Percentiles rank a stretch among this genome's conserved stretches.
Conservation (phyloP, 92 coral and sea anemone species). For the Siderastrea radians region DNA sequence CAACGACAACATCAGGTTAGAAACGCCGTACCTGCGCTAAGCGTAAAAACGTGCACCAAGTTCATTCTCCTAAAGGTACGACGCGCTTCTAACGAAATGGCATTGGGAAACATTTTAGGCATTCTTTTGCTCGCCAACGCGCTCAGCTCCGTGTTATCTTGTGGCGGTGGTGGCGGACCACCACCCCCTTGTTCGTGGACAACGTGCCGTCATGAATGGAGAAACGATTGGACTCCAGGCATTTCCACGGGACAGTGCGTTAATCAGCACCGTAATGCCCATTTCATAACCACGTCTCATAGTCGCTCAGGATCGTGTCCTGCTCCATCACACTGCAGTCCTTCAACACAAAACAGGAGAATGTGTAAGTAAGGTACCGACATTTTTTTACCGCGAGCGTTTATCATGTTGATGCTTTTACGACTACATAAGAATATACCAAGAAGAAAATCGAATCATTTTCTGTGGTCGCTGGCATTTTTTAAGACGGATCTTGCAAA, state of each 20-base stretch:
- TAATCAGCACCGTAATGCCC: constrained; percentile 72
- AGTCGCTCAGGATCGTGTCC: constrained; percentile 84
- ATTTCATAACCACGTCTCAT: constrained; percentile 61
- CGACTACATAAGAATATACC: neutral
- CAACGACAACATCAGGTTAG: neutral
- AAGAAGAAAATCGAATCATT: neutral
- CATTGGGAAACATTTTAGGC: neutral
- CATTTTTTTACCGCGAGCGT: neutral
- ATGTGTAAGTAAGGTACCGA: constrained; percentile 77
- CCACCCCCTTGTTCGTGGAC: constrained; percentile 84
- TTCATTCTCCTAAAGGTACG: neutral
- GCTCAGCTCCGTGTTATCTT: neutral
- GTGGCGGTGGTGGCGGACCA: constrained; percentile 53
- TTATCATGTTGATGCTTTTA: neutral
- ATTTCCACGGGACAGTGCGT: constrained; percentile 74
- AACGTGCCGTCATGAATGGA: constrained; percentile 86
- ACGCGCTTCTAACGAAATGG: neutral
- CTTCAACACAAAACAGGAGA: constrained; percentile 52
- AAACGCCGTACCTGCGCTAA: too few species aligned
- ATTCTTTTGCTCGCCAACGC: neutral
- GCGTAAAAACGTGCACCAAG: neutral
- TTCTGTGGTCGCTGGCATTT: too few species aligned
- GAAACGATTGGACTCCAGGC: constrained; percentile 83
- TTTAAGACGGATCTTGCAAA: too few species aligned
- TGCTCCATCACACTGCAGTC: constrained; percentile 57